Conservation (phyloP, 2,888 invertebrate genomes). For the Lasioglossum marginatum region DNA sequence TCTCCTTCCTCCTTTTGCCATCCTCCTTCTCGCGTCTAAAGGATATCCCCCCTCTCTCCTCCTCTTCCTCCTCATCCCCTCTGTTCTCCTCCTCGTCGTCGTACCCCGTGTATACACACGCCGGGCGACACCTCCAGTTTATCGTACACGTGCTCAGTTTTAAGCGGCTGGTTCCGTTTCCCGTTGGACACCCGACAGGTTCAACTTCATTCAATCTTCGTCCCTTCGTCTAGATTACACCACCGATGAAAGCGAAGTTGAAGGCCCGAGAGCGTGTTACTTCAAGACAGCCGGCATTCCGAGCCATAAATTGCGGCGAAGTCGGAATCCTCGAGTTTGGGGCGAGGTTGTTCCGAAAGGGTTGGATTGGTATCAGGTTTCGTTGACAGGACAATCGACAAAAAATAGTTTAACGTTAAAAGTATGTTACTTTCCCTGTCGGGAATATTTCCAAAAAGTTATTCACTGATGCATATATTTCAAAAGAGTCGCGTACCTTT, state of each 20-base stretch:
- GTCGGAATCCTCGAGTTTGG: neutral
- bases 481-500: too few relatives aligned
- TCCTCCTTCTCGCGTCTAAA: slow-evolving; percentile 38
- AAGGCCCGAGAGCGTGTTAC: neutral
- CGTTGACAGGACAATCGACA: neutral
- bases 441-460: neutral
- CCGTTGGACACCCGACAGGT: neutral
- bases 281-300: neutral
- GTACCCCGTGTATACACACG: slow-evolving; percentile 32
- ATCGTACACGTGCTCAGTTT: slow-evolving; percentile 46
- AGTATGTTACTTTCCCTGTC: neutral
- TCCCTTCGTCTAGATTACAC: slow-evolving; percentile 22
- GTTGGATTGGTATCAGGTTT: neutral
- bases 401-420: neutral
- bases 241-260: neutral
- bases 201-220: slow-evolving; percentile 21
- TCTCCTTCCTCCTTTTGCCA: slow-evolving; percentile 37
- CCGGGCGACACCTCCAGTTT: slow-evolving; percentile 42
- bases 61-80: neutral
- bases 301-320: neutral
- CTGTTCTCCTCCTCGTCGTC: slow-evolving; percentile 10
- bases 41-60: neutral
- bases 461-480: too few relatives aligned
- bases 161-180: slow-evolving; percentile 20
- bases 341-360: neutral